Evolutionary conservation across 2,113 vertebrate species (phyloP), one percentile per base, ranked within the genome.

Genomic region (Probosciger aterrimus): DNA sequence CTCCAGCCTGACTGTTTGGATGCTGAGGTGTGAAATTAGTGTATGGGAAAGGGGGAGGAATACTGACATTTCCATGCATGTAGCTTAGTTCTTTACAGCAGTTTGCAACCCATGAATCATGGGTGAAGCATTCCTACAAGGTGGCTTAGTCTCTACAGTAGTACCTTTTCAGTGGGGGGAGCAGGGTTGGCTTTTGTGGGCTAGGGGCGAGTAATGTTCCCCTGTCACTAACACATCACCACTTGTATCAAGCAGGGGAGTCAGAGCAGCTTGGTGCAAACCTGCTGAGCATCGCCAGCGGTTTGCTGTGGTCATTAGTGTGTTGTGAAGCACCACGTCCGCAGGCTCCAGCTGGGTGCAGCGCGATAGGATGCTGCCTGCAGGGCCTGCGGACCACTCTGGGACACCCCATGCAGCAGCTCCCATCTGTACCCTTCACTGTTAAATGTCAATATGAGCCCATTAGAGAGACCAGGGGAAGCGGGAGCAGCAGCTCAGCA

Each of bases 241-340:
- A 1, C 68, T 52, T 31, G 69, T 43, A 76, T 20, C 90, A 27
- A 3, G 60, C 47, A 62, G 69, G 47, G 12, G 23, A 0, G 2
- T 57, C 8, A 8, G 50, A 73, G 70, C 76, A 73, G 76, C 83
- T 44, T 4, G 23, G 59, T 22, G 60, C 53, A 14, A 44, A 28
- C 5, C 0, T 1, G 53, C 47, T 2, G 39, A 82, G 71, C 3
- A 0, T 6, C 2, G 9, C 44, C 12, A 27, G 43, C 4, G 3
- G 74, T 94, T 74, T 94, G 80, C 86, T 2, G 1, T 14, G 73
- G 88, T 50, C 76, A 25, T 83, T 71, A 83, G 50, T 6, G 0
- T 8, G 0, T 63, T 0, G 0, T 33, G 91, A 69, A 53, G 53
- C 1, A 0, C 41, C 3, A 18, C 0, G 2, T 79, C 74, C 17